These are phyloP conservation scores for Bellardia pandia DNA, from an alignment of 2,888 invertebrate species.

Conservation along the genomic window DNA sequence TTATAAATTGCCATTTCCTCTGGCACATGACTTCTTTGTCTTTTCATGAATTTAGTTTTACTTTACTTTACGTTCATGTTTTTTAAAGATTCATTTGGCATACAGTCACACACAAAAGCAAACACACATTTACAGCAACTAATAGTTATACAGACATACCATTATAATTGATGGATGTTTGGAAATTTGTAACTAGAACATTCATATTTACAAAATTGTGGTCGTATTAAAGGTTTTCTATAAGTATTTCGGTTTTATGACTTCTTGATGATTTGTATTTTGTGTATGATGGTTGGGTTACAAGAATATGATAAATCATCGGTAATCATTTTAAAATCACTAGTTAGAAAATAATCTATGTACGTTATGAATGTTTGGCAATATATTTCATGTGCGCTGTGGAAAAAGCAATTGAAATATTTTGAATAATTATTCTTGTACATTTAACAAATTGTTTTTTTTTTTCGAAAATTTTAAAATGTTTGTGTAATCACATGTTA, in stretches of 20 bases:
- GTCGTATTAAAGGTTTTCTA: slow-evolving; percentile 40
- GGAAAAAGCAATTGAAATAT: slow-evolving; percentile 10
- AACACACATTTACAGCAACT: neutral
- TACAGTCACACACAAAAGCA: slow-evolving; percentile 20
- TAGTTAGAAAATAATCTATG: slow-evolving; percentile 45
- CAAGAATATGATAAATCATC: slow-evolving; percentile 57
- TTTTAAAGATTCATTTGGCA: slow-evolving; percentile 51
- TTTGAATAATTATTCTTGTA: slow-evolving; percentile 35
- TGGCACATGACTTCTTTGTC: slow-evolving; percentile 73
- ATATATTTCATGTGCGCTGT: neutral
- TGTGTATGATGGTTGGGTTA: neutral
- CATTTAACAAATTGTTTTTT: slow-evolving; percentile 19
- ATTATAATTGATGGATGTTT: slow-evolving; percentile 68
- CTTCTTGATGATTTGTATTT: slow-evolving; percentile 52
- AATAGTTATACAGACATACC: slow-evolving; percentile 3
- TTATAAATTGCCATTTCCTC: slow-evolving; percentile 81
- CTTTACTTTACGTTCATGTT: slow-evolving; percentile 30
- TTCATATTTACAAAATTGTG: slow-evolving; percentile 45
- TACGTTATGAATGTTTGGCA: slow-evolving; percentile 24
- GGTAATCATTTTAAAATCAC: slow-evolving; percentile 55
- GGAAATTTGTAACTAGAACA: slow-evolving; percentile 69
- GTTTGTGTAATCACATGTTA: neutral
- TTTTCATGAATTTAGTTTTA: slow-evolving; percentile 58
- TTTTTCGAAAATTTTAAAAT: neutral
- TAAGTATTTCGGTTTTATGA: slow-evolving; percentile 36